phyloP scores from a whole-genome alignment of 2,113 vertebrate species.

The Dendropsophus ebraccatus region DNA sequence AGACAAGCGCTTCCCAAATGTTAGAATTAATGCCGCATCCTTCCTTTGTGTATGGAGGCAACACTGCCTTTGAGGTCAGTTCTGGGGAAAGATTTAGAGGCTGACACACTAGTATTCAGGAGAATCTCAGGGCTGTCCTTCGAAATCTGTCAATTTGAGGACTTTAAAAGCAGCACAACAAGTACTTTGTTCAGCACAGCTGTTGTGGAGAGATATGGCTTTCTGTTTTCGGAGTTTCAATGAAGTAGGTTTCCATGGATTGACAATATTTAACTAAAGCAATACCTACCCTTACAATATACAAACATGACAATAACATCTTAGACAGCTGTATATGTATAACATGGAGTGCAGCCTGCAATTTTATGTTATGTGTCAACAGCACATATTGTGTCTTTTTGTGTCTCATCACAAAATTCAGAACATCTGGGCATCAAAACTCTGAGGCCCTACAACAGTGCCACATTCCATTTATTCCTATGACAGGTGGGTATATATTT shows the following conservation, averaged over 20 bases:
- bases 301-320: not conserved
- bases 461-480: no score
- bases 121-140: not conserved
- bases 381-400: not conserved
- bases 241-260: no score
- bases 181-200: not conserved
- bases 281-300: not conserved
- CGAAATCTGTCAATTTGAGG: not conserved
- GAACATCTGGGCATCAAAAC: no score
- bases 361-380: no score
- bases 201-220: not conserved
- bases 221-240: slow-evolving; percentile 1
- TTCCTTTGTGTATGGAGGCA: slow-evolving; percentile 4
- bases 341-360: not conserved
- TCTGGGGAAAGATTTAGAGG: slow-evolving; percentile 12
- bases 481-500: no score
- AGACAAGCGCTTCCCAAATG: slow-evolving; percentile 12
- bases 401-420: no score
- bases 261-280: not conserved
- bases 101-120: not conserved
- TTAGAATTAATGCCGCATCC: not conserved
- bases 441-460: no score
- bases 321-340: not conserved
- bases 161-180: not conserved
- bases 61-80: slow-evolving; percentile 27